Base-by-base conservation (phyloP, 2,888 invertebrate species). In the Ophioninae sp. region DNA sequence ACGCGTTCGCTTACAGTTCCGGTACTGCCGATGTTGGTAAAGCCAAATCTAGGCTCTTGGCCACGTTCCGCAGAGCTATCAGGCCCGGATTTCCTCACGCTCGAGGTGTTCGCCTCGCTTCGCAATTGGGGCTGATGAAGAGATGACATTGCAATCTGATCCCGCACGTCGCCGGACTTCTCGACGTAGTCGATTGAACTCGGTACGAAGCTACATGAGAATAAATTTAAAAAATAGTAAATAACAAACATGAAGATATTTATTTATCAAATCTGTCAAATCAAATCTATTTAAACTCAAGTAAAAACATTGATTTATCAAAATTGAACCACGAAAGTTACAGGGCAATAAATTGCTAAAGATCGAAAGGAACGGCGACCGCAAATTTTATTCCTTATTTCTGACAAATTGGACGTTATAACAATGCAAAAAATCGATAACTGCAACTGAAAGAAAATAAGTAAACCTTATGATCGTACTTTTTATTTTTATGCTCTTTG, bases 31-130 rank as follows among this genome's bases (percentile, higher is more conserved):
- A 93, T 88, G 82, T 91, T 92, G 13, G 93, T 92, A 83, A 93
- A 92, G 10, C 93, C 93, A 72, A 93, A 93, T 86, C 93, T 89
- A 0, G 93, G 89, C 81, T 93, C 93, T 67, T 93, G 92, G 67
- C 77, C 88, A 3, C 92, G 90, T 77, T 91, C 90, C 9, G 87
- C 86, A 9, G 90, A 59, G 9, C 87, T 88, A 10, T 86, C 80
- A 8, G 86, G 80, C 5, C 64, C 85, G 17, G 88, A 87, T 73
- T 87, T 89, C 73, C 87, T 88, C 6, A 85, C 72, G 8, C 82
- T 79, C 10, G 89, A 78, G 3, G 78, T 20, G 9, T 88, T 75
- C 1, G 79, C 81, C 51, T 89, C 90, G 39, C 79, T 88, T 67
- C 87, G 88, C 9, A 86, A 76, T 58, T 89, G 88, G 7, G 87